phyloP scores from a whole-genome alignment of 1,140 invertebrate species.

The Schlechtendalia chinensis region DNA sequence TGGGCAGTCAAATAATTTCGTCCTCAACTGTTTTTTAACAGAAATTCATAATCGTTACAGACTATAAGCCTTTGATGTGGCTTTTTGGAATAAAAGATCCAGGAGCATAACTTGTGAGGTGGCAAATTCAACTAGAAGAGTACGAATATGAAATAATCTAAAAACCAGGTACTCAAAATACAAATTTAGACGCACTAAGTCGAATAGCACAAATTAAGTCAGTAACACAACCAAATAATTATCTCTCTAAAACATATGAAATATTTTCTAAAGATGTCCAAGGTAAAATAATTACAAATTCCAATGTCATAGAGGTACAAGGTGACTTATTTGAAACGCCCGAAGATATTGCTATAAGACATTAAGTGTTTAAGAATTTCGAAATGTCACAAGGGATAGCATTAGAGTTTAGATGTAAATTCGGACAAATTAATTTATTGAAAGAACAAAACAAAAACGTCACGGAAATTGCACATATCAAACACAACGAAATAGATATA shows the following conservation, averaged over 20 bases:
- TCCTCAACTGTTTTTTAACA: constrained; percentile 58
- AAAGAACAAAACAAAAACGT: too few relatives aligned
- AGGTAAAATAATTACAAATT: background rate
- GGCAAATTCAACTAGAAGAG: background rate
- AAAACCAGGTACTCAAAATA: background rate
- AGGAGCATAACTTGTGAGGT: background rate
- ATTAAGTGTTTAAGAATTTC: too few relatives aligned
- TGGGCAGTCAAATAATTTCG: constrained; percentile 58
- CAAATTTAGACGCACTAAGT: background rate
- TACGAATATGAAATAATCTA: constrained; percentile 10
- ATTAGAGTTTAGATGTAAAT: too few relatives aligned
- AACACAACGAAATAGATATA: too few relatives aligned
- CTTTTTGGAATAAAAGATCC: constrained; percentile 14
- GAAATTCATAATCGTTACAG: constrained; percentile 58
- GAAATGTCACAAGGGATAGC: too few relatives aligned
- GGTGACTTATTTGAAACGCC: background rate
- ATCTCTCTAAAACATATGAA: background rate
- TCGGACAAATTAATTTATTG: too few relatives aligned
- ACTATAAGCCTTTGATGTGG: background rate
- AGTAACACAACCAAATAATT: background rate
- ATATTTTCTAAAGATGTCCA: background rate
- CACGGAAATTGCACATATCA: too few relatives aligned
- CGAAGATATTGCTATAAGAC: background rate
- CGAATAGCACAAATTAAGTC: background rate
- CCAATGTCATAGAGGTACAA: background rate